These are phyloP conservation scores for Drosophila pruinosa DNA, from an alignment of 1,140 invertebrate genomes.

Conservation along the genomic window DNA sequence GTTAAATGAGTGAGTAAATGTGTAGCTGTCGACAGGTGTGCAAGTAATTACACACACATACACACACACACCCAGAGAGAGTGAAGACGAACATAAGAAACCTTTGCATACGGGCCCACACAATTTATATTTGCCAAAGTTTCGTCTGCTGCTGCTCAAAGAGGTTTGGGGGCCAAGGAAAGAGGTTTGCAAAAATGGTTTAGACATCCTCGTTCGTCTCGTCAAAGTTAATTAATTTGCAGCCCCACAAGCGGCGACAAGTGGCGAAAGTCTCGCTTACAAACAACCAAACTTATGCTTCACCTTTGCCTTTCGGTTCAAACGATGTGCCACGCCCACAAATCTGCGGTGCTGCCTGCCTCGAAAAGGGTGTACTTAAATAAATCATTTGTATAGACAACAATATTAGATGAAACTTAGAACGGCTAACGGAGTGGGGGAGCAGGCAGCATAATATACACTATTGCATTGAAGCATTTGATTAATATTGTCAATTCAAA, in stretches of 20 bases:
- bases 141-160: constrained; percentile 39
- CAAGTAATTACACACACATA: constrained; percentile 78
- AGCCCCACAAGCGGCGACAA: constrained; percentile 42
- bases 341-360: constrained; percentile 2
- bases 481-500: too few species aligned
- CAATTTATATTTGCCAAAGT: constrained; percentile 80
- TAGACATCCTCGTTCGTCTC: constrained; percentile 65
- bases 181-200: constrained; percentile 62
- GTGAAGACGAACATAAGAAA: constrained; percentile 40
- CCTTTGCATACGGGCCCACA: constrained; percentile 67
- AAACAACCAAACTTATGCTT: constrained; percentile 18
- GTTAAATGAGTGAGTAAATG: constrained; percentile 79
- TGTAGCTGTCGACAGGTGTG: constrained; percentile 79
- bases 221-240: constrained; percentile 81
- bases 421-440: not conserved
- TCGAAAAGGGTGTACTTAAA: constrained; percentile 11
- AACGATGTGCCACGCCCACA: constrained; percentile 30
- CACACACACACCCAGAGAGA: constrained; percentile 45
- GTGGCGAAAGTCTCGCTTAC: constrained; percentile 46
- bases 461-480: not conserved
- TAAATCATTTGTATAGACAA: constrained; percentile 25
- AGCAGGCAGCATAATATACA: not conserved
- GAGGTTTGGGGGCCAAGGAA: not conserved
- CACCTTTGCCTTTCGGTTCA: not conserved
- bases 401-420: not conserved